These are phyloP conservation scores for Enteromius unitaeniatus DNA, from an alignment of 2,797 vertebrate species.

Conservation along the genomic window DNA sequence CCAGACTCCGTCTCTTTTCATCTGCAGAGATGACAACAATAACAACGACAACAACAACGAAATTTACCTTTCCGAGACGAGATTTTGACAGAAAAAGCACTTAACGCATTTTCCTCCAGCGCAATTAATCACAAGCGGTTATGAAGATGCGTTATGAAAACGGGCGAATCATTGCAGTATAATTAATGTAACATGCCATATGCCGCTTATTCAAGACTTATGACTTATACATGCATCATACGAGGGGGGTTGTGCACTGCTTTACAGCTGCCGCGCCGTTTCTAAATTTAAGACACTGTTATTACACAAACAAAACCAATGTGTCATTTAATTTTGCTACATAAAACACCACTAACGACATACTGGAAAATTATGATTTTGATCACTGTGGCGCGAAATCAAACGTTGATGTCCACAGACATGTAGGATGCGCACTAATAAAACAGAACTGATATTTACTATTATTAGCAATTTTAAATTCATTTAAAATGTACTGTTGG, in stretches of 20 bases:
- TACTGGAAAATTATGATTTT: background rate
- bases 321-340: background rate
- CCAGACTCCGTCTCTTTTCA: slow-evolving; percentile 70
- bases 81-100: slow-evolving; percentile 41
- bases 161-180: background rate
- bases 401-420: background rate
- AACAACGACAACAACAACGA: slow-evolving; percentile 67
- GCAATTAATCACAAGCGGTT: slow-evolving; percentile 41
- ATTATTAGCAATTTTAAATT: too few relatives aligned
- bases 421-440: background rate
- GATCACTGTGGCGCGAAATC: background rate
- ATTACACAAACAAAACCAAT: background rate
- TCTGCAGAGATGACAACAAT: slow-evolving; percentile 76
- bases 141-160: slow-evolving; percentile 31
- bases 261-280: background rate
- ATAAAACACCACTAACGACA: background rate
- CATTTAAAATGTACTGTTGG: background rate
- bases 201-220: slow-evolving; percentile 30
- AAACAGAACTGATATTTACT: background rate
- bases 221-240: background rate
- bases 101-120: slow-evolving; percentile 20
- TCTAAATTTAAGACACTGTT: background rate
- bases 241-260: background rate
- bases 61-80: slow-evolving; percentile 46
- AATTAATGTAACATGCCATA: slow-evolving; percentile 36